A percentile compares a stretch with the other conserved stretches of the same genome.
These are phyloP conservation scores for Bombus superbus DNA, from an alignment of 1,140 invertebrate genomes.

Conservation along the genomic window DNA sequence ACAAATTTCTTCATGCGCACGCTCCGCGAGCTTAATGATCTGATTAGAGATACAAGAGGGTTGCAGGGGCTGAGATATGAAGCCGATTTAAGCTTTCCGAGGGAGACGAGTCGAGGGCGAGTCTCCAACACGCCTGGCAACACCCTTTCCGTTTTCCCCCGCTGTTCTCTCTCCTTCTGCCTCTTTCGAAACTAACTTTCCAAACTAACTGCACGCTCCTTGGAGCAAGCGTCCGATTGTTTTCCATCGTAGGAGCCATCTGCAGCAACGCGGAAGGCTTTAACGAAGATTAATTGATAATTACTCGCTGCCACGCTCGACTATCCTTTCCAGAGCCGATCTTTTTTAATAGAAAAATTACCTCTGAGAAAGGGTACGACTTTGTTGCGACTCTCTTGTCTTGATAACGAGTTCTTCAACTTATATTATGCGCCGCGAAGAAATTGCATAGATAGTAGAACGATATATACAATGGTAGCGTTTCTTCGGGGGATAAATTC, in stretches of 20 bases:
- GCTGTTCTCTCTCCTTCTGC: conserved; percentile 26
- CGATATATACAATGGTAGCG: no score
- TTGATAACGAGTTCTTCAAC: neutral
- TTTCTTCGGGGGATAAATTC: neutral
- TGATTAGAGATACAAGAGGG: conserved; percentile 70
- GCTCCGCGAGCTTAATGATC: conserved; percentile 67
- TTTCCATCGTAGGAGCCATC: conserved; percentile 43
- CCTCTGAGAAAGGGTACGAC: neutral
- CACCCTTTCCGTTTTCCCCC: conserved; percentile 57
- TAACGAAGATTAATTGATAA: conserved; percentile 60
- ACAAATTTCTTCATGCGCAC: conserved; percentile 55
- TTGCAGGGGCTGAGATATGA: conserved; percentile 58
- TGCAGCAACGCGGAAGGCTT: conserved; percentile 44
- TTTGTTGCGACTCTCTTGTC: neutral
- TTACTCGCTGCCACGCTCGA: conserved; percentile 22
- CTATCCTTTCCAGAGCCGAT: neutral
- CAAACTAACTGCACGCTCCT: conserved; percentile 48
- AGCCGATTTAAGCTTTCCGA: conserved; percentile 72
- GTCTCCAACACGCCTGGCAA: conserved; percentile 63
- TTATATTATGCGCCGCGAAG: neutral
- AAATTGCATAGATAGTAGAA: neutral
- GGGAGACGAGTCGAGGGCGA: conserved; percentile 56
- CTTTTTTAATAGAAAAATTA: neutral
- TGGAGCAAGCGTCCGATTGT: conserved; percentile 41
- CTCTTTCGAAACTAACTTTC: conserved; percentile 56